Evolutionary conservation across 2,113 vertebrate species (phyloP).

Genomic region (Myanophis thanlyinensis): DNA sequence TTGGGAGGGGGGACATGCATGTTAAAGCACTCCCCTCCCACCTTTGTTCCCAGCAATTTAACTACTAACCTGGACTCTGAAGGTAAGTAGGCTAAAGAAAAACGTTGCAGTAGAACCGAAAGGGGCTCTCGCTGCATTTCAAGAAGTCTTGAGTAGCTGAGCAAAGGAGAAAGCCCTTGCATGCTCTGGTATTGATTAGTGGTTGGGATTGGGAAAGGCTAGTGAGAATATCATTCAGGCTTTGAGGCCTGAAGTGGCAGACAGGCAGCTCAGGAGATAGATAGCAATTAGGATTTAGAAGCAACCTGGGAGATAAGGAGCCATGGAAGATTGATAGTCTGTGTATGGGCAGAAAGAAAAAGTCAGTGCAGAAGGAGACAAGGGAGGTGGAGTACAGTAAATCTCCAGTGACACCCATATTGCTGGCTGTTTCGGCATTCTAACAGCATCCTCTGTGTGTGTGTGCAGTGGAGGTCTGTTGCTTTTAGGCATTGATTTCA

Average conservation of each 20-base stretch:
- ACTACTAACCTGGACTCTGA: not conserved
- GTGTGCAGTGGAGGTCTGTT: conserved; percentile 36
- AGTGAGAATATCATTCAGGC: conserved; percentile 31
- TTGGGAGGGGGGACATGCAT: not conserved
- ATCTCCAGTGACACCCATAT: conserved; percentile 51
- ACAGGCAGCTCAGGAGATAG: conserved; percentile 53
- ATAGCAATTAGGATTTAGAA: conserved; percentile 67
- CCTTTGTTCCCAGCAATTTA: not conserved
- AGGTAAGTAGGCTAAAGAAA: fast-evolving
- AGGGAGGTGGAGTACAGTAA: conserved; percentile 65
- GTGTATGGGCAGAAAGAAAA: conserved; percentile 64
- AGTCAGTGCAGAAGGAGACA: conserved; percentile 49
- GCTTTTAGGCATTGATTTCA: conserved; percentile 27
- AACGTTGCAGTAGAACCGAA: not conserved
- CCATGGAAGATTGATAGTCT: conserved; percentile 66
- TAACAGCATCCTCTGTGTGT: conserved; percentile 49
- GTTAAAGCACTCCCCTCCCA: not conserved
- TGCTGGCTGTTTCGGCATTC: conserved; percentile 61
- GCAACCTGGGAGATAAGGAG: conserved; percentile 65
- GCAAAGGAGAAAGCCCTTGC: not conserved
- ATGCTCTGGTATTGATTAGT: not conserved
- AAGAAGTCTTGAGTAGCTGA: not conserved
- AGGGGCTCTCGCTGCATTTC: not conserved
- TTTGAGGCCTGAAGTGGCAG: conserved; percentile 59
- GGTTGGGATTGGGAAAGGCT: not conserved